phyloP scores from a whole-genome alignment of 2,113 vertebrate species.

The Reinhardtius hippoglossoides region DNA sequence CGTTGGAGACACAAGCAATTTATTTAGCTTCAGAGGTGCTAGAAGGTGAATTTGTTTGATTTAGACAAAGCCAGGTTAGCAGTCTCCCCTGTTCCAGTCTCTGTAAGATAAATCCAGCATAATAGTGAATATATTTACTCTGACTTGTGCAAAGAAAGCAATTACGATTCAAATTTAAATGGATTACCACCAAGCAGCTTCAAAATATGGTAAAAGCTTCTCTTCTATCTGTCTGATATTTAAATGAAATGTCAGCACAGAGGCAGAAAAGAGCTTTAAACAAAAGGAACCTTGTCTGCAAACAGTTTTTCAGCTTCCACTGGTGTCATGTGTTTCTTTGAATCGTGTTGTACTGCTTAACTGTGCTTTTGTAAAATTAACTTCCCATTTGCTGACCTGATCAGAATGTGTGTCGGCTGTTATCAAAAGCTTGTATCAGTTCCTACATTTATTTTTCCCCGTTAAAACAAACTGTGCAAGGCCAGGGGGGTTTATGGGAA shows the following conservation, averaged over 20 bases:
- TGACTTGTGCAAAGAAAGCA: not conserved
- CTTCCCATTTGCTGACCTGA: conserved; percentile 2
- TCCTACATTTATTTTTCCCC: conserved; percentile 6
- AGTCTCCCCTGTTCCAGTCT: not conserved
- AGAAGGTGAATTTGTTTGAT: not conserved
- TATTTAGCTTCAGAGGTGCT: not conserved
- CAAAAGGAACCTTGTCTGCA: not conserved
- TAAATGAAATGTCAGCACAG: not conserved
- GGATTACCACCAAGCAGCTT: not conserved
- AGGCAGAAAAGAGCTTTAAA: not conserved
- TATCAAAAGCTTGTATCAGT: not conserved
- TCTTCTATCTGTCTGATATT: not conserved
- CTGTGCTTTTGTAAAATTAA: not conserved
- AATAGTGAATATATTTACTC: not conserved
- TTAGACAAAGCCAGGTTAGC: not conserved
- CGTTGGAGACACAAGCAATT: not conserved
- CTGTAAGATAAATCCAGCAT: not conserved
- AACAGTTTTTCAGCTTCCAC: not conserved
- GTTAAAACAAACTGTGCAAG: conserved; percentile 38
- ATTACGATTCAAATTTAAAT: not conserved
- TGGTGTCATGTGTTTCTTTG: conserved; percentile 1
- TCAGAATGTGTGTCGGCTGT: not conserved
- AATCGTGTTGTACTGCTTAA: not conserved
- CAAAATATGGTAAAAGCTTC: not conserved
- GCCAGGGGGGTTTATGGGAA: conserved; percentile 20